These are phyloP conservation scores for Taxidea taxus DNA, from an alignment of 2,113 vertebrate genomes.

Conservation along the genomic window DNA sequence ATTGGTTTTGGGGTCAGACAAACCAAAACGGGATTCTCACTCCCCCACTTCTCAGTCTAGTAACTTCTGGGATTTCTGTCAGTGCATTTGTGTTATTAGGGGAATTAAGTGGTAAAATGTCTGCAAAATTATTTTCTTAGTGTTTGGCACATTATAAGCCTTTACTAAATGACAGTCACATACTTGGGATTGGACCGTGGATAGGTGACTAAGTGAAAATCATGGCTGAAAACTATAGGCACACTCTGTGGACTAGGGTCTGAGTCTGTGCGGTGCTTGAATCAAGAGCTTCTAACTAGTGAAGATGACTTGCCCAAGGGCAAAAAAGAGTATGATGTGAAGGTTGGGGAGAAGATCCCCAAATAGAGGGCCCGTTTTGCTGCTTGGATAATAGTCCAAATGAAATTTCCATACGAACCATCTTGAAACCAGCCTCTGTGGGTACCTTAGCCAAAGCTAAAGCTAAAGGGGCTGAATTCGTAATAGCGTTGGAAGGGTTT, in stretches of 20 bases:
- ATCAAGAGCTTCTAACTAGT: background rate
- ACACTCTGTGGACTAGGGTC: background rate
- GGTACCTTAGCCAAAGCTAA: background rate
- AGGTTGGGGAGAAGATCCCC: rapidly evolving
- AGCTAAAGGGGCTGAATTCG: background rate
- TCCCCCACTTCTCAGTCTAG: background rate
- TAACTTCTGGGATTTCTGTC: background rate
- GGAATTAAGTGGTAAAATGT: background rate
- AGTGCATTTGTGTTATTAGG: background rate
- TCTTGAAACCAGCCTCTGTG: background rate
- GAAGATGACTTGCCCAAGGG: background rate
- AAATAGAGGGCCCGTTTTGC: rapidly evolving
- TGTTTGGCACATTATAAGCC: background rate
- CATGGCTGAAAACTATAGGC: background rate
- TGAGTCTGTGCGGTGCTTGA: background rate
- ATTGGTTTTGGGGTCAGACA: background rate
- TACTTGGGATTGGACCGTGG: background rate
- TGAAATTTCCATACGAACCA: background rate
- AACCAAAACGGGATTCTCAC: background rate
- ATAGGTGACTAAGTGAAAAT: background rate
- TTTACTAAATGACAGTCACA: background rate
- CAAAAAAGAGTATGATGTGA: background rate
- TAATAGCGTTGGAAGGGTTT: background rate
- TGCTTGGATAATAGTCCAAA: background rate
- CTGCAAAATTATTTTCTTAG: background rate